Conservation (phyloP, 1,140 invertebrate species). For the Euura lappo region DNA sequence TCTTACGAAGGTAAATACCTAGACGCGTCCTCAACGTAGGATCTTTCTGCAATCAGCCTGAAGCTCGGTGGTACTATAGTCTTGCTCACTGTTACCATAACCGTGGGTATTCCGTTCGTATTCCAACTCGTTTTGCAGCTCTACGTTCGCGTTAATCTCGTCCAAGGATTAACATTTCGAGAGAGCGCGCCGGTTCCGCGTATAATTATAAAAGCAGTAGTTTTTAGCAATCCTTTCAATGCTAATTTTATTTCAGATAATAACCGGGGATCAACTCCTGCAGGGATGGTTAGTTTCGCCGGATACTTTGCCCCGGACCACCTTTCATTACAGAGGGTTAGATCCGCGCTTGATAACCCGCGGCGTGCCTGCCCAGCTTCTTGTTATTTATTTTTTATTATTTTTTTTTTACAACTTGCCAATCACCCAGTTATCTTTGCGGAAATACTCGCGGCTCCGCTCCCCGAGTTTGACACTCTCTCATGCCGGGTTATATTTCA, state of each 20-base stretch:
- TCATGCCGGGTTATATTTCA: neutral
- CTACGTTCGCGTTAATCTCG: neutral
- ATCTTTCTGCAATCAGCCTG: neutral
- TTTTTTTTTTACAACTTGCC: neutral
- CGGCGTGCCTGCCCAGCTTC: neutral
- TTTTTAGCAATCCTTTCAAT: slow-evolving; percentile 1
- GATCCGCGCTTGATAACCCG: neutral
- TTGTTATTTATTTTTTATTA: neutral
- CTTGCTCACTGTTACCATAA: no score
- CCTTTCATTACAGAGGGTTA: slow-evolving; percentile 5
- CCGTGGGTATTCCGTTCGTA: no score
- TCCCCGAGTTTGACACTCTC: neutral
- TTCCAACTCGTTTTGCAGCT: neutral
- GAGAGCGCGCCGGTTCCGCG: neutral
- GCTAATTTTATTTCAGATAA: neutral
- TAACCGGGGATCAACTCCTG: neutral
- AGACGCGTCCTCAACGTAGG: neutral
- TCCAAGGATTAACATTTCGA: neutral
- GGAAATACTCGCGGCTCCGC: neutral
- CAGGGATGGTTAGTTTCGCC: neutral
- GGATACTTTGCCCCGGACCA: neutral
- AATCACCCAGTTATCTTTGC: neutral
- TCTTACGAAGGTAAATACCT: neutral
- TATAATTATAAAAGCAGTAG: slow-evolving; percentile 5
- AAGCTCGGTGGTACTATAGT: neutral